Evolutionary conservation across 1,140 invertebrate genomes (phyloP).

Genomic region (Drosophila sturtevanti): DNA sequence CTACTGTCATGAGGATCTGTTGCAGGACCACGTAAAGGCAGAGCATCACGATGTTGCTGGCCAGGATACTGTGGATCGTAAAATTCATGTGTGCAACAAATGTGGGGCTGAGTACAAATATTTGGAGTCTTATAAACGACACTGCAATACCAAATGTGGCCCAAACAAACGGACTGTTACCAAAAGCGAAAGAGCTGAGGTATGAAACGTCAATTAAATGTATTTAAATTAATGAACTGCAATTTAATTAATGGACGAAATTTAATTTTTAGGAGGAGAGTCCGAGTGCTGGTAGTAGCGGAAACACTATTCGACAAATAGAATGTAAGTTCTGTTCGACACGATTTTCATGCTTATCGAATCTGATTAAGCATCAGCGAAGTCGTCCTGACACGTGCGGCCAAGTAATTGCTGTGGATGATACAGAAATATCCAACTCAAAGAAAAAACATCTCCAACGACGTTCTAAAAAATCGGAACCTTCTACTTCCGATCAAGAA

Average conservation of each 20-base stretch:
- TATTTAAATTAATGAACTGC: not conserved
- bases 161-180: constrained; percentile 35
- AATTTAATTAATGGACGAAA: not conserved
- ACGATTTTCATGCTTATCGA: constrained; percentile 83
- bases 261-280: not conserved
- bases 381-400: constrained; percentile 82
- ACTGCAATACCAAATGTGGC: constrained; percentile 80
- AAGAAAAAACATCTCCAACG: constrained; percentile 36
- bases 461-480: constrained; percentile 18
- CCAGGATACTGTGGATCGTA: constrained; percentile 28
- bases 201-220: not conserved
- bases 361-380: constrained; percentile 82
- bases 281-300: constrained; percentile 9
- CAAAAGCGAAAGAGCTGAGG: not conserved
- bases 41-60: constrained; percentile 41
- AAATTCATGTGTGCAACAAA: constrained; percentile 68
- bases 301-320: constrained; percentile 75
- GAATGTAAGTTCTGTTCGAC: constrained; percentile 80
- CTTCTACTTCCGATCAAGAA: constrained; percentile 4
- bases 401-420: not conserved
- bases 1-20: constrained; percentile 63
- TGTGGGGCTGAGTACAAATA: constrained; percentile 81
- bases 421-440: not conserved
- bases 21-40: constrained; percentile 62
- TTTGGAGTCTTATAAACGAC: constrained; percentile 66